Base-by-base conservation (phyloP, 35 echinoderm and acorn worm species). In the Chiridota heheva region DNA sequence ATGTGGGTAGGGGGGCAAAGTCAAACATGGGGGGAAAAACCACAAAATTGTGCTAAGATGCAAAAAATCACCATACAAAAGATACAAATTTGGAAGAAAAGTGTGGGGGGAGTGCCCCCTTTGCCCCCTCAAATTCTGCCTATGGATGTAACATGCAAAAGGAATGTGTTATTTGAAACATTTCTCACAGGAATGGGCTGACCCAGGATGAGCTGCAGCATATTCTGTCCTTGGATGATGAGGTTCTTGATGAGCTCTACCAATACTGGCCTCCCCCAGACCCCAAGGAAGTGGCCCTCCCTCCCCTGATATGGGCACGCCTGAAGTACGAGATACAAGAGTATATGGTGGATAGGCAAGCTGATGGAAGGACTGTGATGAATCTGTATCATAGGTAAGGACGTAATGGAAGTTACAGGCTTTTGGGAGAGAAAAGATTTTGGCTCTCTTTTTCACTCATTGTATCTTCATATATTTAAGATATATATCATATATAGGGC, bases 221-320 rank as follows among this genome's bases (percentile, higher is more conserved):
- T 65, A 75, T 97, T 12, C 73, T 97, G 6, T 91, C 88, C 16
- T 59, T 97, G 8, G 93, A 97, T 84, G 93, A 97, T 84, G 93
- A 97, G 57, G 93, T 97, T 1, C 60, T 97, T 48, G 93, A 97
- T 84, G 93, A 97, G 43, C 65, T 97, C 4, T 97, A 97, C 36
- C 88, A 97, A 81, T 97, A 91, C 58, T 91, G 89, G 83, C 81
- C 84, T 10, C 88, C 94, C 25, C 84, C 89, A 7, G 79, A 91
- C 39, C 78, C 80, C 25, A 43, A 77, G 27, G 75, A 81, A 20
- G 84, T 97, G 10, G 35, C 88, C 20, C 72, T 91, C 1, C 93
- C 93, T 20, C 79, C 93, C 8, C 78, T 97, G 30, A 84, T 97
- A 15, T 97, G 93, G 93, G 76, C 93, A 60, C 59, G 94, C 3